A percentile compares a stretch with the other conserved stretches of the same genome.
Evolutionary conservation across 2,797 vertebrate species (phyloP).

Genomic region (Austrolebias charrua): DNA sequence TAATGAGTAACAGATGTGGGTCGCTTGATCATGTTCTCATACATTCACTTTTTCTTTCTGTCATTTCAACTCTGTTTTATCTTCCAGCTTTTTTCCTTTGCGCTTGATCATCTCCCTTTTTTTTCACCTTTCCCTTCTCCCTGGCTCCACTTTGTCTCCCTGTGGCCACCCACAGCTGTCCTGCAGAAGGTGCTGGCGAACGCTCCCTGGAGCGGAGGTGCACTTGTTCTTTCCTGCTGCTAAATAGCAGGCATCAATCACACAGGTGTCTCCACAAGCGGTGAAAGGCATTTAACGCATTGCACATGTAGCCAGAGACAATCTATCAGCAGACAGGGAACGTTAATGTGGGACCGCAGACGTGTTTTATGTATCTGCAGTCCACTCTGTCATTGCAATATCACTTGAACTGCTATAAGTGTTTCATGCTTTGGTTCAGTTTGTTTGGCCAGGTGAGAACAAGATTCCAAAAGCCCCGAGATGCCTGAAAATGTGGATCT

Average conservation of each 20-base stretch:
- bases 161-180: constrained; percentile 89
- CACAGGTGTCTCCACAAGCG: constrained; percentile 58
- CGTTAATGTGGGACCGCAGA: constrained; percentile 51
- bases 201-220: constrained; percentile 84
- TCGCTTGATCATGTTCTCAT: constrained; percentile 63
- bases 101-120: constrained; percentile 60
- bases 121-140: constrained; percentile 8
- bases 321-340: constrained; percentile 59
- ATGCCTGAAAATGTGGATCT: constrained; percentile 32
- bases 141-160: constrained; percentile 65
- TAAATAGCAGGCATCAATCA: constrained; percentile 70
- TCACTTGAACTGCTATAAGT: constrained; percentile 13
- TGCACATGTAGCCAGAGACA: constrained; percentile 54
- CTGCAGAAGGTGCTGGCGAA: constrained; percentile 82
- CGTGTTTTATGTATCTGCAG: constrained; percentile 54
- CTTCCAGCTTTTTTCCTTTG: constrained; percentile 1
- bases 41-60: constrained; percentile 36
- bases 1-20: constrained; percentile 94
- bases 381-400: constrained; percentile 41
- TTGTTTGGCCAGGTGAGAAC: constrained; percentile 63
- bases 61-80: constrained; percentile 31
- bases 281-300: constrained; percentile 51
- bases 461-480: constrained; percentile 7
- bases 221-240: constrained; percentile 70
- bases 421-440: constrained; percentile 17